These are phyloP conservation scores for Salvelinus sp. DNA, from an alignment of 2,113 vertebrate genomes.

Conservation along the genomic window DNA sequence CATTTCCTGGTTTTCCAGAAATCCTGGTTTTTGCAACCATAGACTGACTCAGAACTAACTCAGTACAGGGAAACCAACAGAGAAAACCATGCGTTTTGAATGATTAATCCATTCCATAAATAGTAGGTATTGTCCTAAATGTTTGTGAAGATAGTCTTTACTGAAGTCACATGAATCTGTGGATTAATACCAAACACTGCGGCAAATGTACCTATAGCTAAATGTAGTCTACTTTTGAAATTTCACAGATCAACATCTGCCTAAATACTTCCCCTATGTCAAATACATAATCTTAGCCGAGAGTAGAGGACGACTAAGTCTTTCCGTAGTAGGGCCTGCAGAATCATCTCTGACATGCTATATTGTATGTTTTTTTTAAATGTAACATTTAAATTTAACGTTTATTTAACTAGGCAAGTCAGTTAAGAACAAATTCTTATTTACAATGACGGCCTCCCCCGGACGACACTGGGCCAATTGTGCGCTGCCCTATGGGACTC, in stretches of 20 bases:
- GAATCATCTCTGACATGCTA: not conserved
- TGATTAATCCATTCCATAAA: not conserved
- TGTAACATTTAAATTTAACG: too few species aligned
- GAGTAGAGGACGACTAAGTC: not conserved
- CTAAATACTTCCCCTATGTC: not conserved
- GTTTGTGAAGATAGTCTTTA: not conserved
- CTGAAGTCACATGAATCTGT: not conserved
- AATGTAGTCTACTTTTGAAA: not conserved
- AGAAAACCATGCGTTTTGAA: not conserved
- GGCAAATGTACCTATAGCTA: not conserved
- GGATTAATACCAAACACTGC: not conserved
- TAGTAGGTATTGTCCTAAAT: not conserved
- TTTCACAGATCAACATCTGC: constrained; percentile 4
- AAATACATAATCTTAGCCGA: constrained; percentile 10
- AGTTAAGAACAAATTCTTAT: too few species aligned
- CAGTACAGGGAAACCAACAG: too few species aligned
- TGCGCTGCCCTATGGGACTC: too few species aligned
- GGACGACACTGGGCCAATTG: too few species aligned
- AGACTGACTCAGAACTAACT: too few species aligned
- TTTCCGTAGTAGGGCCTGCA: not conserved
- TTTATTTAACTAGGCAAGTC: too few species aligned
- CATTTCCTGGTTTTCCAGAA: too few species aligned
- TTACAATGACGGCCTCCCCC: too few species aligned
- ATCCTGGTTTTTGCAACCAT: too few species aligned
- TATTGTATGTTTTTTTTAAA: not conserved